These are phyloP conservation scores for Drosophila quinaria DNA, from an alignment of 2,888 invertebrate genomes.

Conservation along the genomic window DNA sequence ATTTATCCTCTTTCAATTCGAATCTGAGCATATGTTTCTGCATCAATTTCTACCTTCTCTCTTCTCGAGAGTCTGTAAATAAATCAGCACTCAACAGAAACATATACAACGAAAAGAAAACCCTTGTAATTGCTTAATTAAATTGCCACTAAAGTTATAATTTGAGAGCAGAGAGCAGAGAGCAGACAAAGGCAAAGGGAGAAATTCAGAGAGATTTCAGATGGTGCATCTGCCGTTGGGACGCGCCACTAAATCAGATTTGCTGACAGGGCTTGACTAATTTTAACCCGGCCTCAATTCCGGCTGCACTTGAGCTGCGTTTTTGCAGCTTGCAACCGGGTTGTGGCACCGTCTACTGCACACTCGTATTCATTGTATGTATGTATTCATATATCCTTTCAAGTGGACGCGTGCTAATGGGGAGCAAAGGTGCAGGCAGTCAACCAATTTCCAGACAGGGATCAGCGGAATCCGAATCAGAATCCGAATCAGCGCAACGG, in stretches of 20 bases:
- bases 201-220: constrained; percentile 22
- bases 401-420: constrained; percentile 82
- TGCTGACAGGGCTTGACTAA: constrained; percentile 83
- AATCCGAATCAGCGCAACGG: constrained; percentile 41
- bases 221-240: constrained; percentile 67
- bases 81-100: constrained; percentile 63
- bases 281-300: constrained; percentile 75
- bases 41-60: neutral
- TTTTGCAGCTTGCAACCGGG: constrained; percentile 77
- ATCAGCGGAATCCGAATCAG: constrained; percentile 35
- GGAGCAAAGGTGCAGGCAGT: constrained; percentile 76
- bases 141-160: constrained; percentile 79
- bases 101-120: constrained; percentile 24
- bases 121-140: constrained; percentile 79
- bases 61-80: constrained; percentile 43
- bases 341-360: constrained; percentile 22
- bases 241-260: constrained; percentile 81
- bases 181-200: constrained; percentile 19
- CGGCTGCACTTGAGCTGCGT: constrained; percentile 62
- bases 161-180: constrained; percentile 57
- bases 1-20: neutral
- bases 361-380: neutral
- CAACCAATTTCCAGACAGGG: constrained; percentile 29
- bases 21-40: constrained; percentile 2
- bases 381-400: constrained; percentile 29